Conservation (phyloP, 2,113 vertebrate genomes). For the Alouatta palliata region DNA sequence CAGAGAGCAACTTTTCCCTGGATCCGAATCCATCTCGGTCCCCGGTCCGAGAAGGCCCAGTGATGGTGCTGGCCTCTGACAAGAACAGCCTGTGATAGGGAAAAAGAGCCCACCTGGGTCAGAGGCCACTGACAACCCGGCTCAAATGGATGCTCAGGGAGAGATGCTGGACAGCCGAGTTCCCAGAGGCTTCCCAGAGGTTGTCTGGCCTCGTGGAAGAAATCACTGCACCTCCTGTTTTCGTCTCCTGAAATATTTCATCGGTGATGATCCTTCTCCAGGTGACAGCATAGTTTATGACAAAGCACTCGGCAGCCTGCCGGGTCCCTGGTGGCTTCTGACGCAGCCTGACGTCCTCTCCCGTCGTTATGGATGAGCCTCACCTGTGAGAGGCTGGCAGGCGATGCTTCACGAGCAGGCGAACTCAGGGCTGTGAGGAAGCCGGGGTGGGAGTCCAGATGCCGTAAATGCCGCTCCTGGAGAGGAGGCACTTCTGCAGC, state of each 20-base stretch:
- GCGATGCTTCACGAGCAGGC: neutral
- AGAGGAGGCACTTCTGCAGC: neutral
- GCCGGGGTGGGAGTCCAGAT: neutral
- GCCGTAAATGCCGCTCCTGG: accelerated
- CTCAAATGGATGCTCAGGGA: neutral
- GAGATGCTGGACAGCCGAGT: too few relatives aligned
- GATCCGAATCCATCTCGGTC: neutral
- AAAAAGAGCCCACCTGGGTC: neutral
- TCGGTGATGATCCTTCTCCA: neutral
- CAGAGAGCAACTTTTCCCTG: neutral
- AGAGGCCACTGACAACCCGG: accelerated
- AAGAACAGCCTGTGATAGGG: neutral
- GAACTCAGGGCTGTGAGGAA: neutral
- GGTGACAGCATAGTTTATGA: conserved; percentile 59
- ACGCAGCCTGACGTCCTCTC: neutral
- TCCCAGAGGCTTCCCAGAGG: neutral
- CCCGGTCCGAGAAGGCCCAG: neutral
- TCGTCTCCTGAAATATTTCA: conserved; percentile 39
- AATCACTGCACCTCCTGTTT: conserved; percentile 46
- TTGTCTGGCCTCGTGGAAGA: conserved; percentile 22
- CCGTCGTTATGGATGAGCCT: neutral
- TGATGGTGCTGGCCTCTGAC: neutral
- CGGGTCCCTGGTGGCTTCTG: conserved; percentile 20
- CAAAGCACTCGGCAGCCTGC: neutral
- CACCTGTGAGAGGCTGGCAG: neutral